Evolutionary conservation across 2,888 invertebrate species (phyloP).

Genomic region (Nemotelus nigrinus): DNA sequence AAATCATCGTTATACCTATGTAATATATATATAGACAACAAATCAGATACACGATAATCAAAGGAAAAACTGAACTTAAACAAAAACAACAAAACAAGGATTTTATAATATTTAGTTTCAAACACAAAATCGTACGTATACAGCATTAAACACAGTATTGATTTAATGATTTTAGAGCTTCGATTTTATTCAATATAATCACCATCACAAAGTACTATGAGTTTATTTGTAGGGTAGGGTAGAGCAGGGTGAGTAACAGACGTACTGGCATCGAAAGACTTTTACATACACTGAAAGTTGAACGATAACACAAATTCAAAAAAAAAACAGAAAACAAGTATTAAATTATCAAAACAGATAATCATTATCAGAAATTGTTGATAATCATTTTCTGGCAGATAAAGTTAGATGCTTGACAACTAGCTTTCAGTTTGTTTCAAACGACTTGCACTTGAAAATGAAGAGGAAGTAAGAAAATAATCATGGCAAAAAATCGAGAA

Average conservation of each 20-base stretch:
- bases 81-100: neutral
- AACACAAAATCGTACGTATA: neutral
- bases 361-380: too few species aligned
- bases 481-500: too few species aligned
- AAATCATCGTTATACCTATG: neutral
- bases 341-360: too few species aligned
- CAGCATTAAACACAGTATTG: constrained; percentile 11
- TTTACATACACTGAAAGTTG: neutral
- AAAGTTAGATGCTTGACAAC: too few species aligned
- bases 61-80: neutral
- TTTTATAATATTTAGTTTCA: neutral
- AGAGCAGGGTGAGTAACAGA: constrained; percentile 1
- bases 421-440: too few species aligned
- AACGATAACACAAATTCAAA: neutral
- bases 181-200: constrained; percentile 26
- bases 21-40: neutral
- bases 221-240: constrained; percentile 22
- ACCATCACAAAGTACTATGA: constrained; percentile 29
- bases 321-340: too few species aligned
- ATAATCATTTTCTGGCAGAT: too few species aligned
- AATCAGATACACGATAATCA: constrained; percentile 8
- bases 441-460: too few species aligned
- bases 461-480: too few species aligned
- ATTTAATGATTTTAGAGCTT: constrained; percentile 43
- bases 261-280: neutral